phyloP scores from a whole-genome alignment of 2,797 vertebrate species.

The Silurus lanzhouensis region DNA sequence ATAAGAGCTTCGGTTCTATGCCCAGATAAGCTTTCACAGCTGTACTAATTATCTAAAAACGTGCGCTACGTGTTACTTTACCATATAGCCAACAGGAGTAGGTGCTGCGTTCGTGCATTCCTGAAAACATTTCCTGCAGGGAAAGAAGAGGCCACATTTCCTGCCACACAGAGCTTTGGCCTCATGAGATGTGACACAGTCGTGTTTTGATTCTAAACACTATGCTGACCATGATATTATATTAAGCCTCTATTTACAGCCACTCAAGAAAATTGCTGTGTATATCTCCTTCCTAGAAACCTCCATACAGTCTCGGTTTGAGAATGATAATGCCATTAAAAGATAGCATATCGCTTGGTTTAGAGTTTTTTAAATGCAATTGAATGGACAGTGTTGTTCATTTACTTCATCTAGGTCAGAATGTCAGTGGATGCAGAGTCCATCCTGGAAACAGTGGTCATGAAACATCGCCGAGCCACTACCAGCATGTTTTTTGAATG shows the following conservation, averaged over 20 bases:
- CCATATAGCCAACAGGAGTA: not conserved
- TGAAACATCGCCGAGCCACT: not conserved
- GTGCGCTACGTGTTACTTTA: conserved; percentile 8
- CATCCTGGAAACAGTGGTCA: not conserved
- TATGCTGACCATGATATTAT: not conserved
- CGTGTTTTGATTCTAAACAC: conserved; percentile 30
- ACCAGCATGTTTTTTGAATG: not conserved
- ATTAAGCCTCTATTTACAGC: not conserved
- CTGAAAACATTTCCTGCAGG: conserved; percentile 42
- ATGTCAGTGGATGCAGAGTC: not conserved
- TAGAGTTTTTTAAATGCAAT: not conserved
- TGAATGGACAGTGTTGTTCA: not conserved
- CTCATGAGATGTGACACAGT: conserved; percentile 12
- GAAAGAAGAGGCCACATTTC: conserved; percentile 38
- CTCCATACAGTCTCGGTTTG: not conserved
- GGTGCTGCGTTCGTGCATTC: conserved; percentile 23
- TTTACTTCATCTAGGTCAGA: not conserved
- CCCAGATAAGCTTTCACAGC: not conserved
- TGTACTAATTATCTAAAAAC: not conserved
- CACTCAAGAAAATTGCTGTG: not conserved
- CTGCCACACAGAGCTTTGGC: not conserved
- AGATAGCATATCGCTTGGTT: not conserved
- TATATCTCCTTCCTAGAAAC: not conserved
- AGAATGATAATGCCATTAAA: not conserved
- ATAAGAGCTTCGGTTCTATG: not conserved